These are phyloP conservation scores for Labia minor DNA, from an alignment of 2,888 invertebrate species.

Conservation along the genomic window DNA sequence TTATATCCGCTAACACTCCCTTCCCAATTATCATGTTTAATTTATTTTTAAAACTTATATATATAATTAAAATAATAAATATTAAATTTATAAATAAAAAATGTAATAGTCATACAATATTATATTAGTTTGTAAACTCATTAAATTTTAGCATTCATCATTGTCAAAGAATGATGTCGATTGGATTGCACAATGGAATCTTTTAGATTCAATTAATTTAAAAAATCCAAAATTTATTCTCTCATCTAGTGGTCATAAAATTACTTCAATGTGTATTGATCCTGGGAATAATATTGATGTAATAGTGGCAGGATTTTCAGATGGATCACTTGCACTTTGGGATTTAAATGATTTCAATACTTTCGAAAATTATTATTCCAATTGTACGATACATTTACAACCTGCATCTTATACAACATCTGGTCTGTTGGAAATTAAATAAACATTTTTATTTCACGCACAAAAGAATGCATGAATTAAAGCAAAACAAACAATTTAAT, in stretches of 20 bases:
- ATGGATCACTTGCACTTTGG: neutral
- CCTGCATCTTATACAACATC: neutral
- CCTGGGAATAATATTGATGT: neutral
- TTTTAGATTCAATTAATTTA: neutral
- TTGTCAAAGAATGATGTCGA: neutral
- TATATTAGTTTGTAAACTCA: too few species aligned
- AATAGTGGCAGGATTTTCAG: neutral
- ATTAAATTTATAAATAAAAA: too few species aligned
- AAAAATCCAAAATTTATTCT: neutral
- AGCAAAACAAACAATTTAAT: neutral
- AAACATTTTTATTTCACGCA: constrained; percentile 15
- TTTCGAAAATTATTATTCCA: neutral
- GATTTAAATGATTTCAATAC: neutral
- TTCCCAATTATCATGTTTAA: too few species aligned
- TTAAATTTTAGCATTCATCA: neutral
- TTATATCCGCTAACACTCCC: too few species aligned
- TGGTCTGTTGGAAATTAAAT: constrained; percentile 22
- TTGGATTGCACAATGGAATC: neutral
- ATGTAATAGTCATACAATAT: too few species aligned
- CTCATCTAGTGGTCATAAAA: neutral
- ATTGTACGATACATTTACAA: neutral
- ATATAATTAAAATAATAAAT: too few species aligned
- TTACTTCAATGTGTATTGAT: neutral
- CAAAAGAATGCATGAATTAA: neutral
- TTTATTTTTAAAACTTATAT: too few species aligned